Evolutionary conservation across 2,113 vertebrate species (phyloP).

Genomic region (Lasiurus cinereus): DNA sequence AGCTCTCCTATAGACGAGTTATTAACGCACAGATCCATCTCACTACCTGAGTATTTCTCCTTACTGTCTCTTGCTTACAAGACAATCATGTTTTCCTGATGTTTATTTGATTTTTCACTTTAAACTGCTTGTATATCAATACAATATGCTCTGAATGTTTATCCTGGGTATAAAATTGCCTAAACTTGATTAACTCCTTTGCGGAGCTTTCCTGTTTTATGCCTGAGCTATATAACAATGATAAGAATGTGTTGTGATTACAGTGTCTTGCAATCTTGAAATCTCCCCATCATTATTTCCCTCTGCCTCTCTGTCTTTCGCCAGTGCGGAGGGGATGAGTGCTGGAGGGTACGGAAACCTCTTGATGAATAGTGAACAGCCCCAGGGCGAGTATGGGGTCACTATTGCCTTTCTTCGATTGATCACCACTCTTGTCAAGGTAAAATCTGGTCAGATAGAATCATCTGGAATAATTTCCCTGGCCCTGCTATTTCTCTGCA

Average conservation of each 20-base stretch:
- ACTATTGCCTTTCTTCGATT: constrained; percentile 96
- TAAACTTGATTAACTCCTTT: constrained; percentile 25
- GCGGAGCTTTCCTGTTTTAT: neutral
- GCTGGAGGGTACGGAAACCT: constrained; percentile 97
- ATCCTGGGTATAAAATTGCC: neutral
- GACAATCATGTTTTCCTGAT: neutral
- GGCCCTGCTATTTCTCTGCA: neutral
- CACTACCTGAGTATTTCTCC: neutral
- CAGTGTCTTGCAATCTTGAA: neutral
- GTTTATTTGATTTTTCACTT: constrained; percentile 32
- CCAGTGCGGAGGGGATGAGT: constrained; percentile 98
- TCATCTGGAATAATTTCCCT: neutral
- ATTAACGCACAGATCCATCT: neutral
- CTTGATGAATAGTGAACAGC: constrained; percentile 96
- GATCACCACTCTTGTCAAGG: constrained; percentile 96
- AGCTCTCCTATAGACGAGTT: neutral
- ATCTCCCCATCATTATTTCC: neutral
- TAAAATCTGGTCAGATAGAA: constrained; percentile 77
- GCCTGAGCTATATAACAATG: neutral
- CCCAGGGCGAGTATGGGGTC: constrained; percentile 95
- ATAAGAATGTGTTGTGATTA: neutral
- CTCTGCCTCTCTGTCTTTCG: constrained; percentile 53
- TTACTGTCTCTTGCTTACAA: neutral
- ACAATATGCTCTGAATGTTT: constrained; percentile 25
- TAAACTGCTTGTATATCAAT: constrained; percentile 13